Conservation (phyloP, 2,113 vertebrate genomes). For the Trogon melanurus region DNA sequence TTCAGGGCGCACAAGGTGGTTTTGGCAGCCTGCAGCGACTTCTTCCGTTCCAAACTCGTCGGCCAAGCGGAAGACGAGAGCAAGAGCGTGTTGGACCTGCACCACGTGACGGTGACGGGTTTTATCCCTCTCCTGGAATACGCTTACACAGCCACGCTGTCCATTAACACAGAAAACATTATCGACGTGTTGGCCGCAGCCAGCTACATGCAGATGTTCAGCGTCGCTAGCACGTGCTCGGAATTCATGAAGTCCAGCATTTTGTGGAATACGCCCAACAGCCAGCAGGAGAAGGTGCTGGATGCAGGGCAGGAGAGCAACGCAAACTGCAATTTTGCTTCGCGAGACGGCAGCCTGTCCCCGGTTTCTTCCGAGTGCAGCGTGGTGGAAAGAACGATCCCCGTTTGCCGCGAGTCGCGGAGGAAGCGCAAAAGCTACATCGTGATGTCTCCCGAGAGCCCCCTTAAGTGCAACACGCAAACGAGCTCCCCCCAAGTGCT, state of each 20-base stretch:
- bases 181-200: slow-evolving; percentile 97
- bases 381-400: slow-evolving; percentile 91
- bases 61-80: slow-evolving; percentile 88
- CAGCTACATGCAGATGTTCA: slow-evolving; percentile 99
- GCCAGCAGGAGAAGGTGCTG: slow-evolving; percentile 84
- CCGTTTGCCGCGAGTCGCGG: slow-evolving; percentile 90
- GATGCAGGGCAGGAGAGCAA: slow-evolving; percentile 87
- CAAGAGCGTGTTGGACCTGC: slow-evolving; percentile 93
- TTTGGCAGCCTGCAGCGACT: slow-evolving; percentile 91
- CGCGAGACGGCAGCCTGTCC: slow-evolving; percentile 92
- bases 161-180: slow-evolving; percentile 98
- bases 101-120: slow-evolving; percentile 96
- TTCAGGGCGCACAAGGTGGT: slow-evolving; percentile 93
- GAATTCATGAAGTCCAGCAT: slow-evolving; percentile 99
- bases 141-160: slow-evolving; percentile 95
- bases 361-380: slow-evolving; percentile 98
- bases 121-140: slow-evolving; percentile 97
- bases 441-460: slow-evolving; percentile 92
- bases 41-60: slow-evolving; percentile 91
- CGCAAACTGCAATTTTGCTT: slow-evolving; percentile 87
- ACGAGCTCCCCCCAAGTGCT: slow-evolving; percentile 92
- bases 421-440: slow-evolving; percentile 95
- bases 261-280: slow-evolving; percentile 88
- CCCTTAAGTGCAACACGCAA: slow-evolving; percentile 89
- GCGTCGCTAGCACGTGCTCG: slow-evolving; percentile 96